Conservation (phyloP, 2,113 vertebrate species). For the Scomber colias region DNA sequence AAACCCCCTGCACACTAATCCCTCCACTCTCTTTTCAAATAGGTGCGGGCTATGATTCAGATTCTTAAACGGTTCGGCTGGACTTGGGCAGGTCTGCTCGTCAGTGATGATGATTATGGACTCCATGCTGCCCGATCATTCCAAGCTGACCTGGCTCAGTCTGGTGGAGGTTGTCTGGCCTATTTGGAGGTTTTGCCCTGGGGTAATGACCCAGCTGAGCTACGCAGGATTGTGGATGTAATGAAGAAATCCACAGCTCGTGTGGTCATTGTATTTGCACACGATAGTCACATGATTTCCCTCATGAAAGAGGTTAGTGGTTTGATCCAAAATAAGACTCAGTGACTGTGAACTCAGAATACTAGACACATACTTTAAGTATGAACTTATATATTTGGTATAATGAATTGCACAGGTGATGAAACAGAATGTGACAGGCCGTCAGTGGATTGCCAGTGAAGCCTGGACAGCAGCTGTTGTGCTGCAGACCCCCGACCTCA, state of each 20-base stretch:
- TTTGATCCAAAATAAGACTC: background rate
- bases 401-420: slow-evolving; percentile 51
- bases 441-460: slow-evolving; percentile 82
- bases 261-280: slow-evolving; percentile 68
- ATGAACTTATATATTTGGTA: background rate
- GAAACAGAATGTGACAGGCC: slow-evolving; percentile 73
- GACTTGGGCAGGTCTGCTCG: slow-evolving; percentile 59
- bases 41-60: slow-evolving; percentile 26
- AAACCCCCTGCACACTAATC: background rate
- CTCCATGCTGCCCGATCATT: background rate
- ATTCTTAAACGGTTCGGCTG: slow-evolving; percentile 68
- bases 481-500: slow-evolving; percentile 56
- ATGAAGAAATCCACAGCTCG: slow-evolving; percentile 68
- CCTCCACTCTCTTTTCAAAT: background rate
- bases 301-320: slow-evolving; percentile 71
- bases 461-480: slow-evolving; percentile 55
- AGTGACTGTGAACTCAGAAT: background rate
- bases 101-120: slow-evolving; percentile 65
- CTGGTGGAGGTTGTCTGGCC: slow-evolving; percentile 63
- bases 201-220: background rate
- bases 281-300: slow-evolving; percentile 64
- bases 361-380: background rate
- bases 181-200: slow-evolving; percentile 75
- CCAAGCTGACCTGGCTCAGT: slow-evolving; percentile 35
- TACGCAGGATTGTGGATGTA: background rate